Conservation (phyloP, 2,888 invertebrate genomes). For the Terebella lapidaria region DNA sequence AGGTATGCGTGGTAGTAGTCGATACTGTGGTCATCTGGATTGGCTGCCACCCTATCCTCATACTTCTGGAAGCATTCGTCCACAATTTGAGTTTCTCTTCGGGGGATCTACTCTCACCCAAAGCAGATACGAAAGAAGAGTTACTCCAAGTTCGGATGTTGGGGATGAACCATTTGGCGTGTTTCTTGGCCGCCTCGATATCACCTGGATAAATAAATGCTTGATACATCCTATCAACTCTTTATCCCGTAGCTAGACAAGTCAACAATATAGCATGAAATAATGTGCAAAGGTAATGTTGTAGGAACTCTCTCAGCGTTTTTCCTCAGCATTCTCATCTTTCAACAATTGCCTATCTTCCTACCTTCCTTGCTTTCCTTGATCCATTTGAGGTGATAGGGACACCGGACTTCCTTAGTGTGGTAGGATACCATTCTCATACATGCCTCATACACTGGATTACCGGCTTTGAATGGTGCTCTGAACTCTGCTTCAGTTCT, state of each 20-base stretch:
- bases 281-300: no score
- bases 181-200: slow-evolving; percentile 6
- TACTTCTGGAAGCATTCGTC: no score
- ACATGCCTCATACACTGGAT: not conserved
- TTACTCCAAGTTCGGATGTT: slow-evolving; percentile 11
- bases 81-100: slow-evolving; percentile 10
- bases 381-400: not conserved
- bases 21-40: slow-evolving; percentile 9
- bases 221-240: no score
- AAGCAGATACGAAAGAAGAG: slow-evolving; percentile 5
- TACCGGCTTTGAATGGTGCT: not conserved
- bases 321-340: no score
- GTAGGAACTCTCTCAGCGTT: no score
- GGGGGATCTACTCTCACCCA: not conserved
- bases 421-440: not conserved
- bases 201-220: slow-evolving; percentile 7
- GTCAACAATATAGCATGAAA: no score
- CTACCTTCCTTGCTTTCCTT: not conserved
- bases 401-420: no score
- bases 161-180: no score
- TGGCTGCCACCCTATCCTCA: no score
- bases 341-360: no score
- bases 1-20: no score
- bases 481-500: not conserved
- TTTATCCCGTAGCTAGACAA: no score